These are phyloP conservation scores for Poeciliopsis infans DNA, from an alignment of 2,797 vertebrate species.

Conservation along the genomic window DNA sequence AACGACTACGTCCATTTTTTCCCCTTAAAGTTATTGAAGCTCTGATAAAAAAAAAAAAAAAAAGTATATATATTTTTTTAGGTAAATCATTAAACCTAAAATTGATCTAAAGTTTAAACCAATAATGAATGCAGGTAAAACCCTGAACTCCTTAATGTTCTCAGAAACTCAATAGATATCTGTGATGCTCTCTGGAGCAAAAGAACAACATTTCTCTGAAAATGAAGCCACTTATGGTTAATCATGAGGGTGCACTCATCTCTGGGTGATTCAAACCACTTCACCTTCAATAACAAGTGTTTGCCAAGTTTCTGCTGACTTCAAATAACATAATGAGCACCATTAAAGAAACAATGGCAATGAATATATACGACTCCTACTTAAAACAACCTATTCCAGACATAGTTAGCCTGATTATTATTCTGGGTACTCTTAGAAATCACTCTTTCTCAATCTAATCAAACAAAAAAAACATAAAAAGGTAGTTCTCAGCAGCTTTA, in stretches of 20 bases:
- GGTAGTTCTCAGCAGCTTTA: background rate
- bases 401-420: background rate
- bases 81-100: background rate
- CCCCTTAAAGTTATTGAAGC: background rate
- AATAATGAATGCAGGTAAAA: background rate
- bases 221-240: conserved; percentile 49
- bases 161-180: background rate
- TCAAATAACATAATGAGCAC: conserved; percentile 5
- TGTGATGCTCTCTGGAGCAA: background rate
- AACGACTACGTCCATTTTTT: background rate
- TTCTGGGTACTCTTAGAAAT: background rate
- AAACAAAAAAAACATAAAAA: background rate
- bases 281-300: conserved; percentile 39
- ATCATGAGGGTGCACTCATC: conserved; percentile 26
- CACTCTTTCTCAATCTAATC: background rate
- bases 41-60: background rate
- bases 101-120: background rate
- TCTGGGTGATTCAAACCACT: conserved; percentile 37
- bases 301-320: conserved; percentile 15
- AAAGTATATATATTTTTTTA: background rate
- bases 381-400: conserved; percentile 17
- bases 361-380: conserved; percentile 22
- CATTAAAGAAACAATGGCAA: conserved; percentile 1
- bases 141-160: background rate
- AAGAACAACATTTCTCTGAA: conserved; percentile 30